These are phyloP conservation scores for Ptiloglossa arizonensis DNA, from an alignment of 1,140 invertebrate genomes.

Conservation along the genomic window DNA sequence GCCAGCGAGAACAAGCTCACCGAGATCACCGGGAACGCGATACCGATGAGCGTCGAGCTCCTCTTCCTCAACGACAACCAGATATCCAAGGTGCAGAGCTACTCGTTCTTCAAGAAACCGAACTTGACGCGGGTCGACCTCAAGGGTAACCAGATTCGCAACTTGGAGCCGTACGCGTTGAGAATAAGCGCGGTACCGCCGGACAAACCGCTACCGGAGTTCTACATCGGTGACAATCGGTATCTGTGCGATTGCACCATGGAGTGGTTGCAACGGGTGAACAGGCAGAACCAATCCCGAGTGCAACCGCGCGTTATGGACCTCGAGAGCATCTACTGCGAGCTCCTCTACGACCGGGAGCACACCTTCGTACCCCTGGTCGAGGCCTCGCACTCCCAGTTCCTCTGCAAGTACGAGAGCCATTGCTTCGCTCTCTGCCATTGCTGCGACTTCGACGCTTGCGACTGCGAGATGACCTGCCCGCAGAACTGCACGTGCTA, in stretches of 20 bases:
- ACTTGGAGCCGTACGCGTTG: conserved; percentile 92
- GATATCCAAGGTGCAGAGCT: conserved; percentile 93
- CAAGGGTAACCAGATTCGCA: conserved; percentile 91
- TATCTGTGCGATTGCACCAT: conserved; percentile 94
- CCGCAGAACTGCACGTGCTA: conserved; percentile 95
- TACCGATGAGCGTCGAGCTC: conserved; percentile 93
- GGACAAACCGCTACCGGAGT: conserved; percentile 91
- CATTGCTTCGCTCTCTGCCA: conserved; percentile 95
- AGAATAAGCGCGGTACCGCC: conserved; percentile 90
- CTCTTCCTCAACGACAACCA: conserved; percentile 93
- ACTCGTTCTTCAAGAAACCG: conserved; percentile 96
- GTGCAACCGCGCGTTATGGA: conserved; percentile 94
- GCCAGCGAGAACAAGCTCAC: conserved; percentile 92
- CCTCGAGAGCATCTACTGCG: conserved; percentile 93
- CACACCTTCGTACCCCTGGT: conserved; percentile 90
- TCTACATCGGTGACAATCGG: conserved; percentile 94
- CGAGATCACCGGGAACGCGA: conserved; percentile 92
- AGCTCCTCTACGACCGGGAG: conserved; percentile 92
- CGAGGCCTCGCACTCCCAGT: conserved; percentile 92
- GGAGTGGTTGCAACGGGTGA: conserved; percentile 92
- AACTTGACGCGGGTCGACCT: conserved; percentile 94
- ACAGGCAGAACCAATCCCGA: conserved; percentile 87
- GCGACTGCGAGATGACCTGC: conserved; percentile 97
- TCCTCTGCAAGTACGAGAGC: conserved; percentile 94
- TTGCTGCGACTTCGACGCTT: conserved; percentile 96